Percentiles rank a stretch among this genome's conserved stretches.
phyloP scores from a whole-genome alignment of 2,888 invertebrate genomes.

The Bhutanitis thaidina region DNA sequence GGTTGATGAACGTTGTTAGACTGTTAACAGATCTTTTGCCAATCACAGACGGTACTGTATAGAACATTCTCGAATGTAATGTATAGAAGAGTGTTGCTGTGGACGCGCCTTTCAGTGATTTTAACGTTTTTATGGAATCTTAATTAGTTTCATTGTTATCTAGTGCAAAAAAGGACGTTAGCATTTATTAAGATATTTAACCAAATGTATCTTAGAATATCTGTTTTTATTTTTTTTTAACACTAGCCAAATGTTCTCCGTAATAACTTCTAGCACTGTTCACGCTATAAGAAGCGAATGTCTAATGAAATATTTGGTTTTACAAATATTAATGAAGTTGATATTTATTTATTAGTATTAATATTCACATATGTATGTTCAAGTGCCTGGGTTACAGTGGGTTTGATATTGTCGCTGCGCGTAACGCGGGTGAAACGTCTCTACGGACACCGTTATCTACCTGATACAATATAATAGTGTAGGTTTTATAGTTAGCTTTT shows the following conservation, averaged over 20 bases:
- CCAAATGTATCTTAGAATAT: background rate
- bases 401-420: background rate
- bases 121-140: background rate
- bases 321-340: slow-evolving; percentile 12
- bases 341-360: slow-evolving; percentile 12
- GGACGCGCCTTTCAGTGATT: background rate
- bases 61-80: background rate
- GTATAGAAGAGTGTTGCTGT: background rate
- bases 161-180: background rate
- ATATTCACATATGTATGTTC: background rate
- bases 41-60: background rate
- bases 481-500: background rate
- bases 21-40: background rate
- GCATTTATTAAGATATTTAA: slow-evolving; percentile 7
- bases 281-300: background rate
- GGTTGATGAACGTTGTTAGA: slow-evolving; percentile 1
- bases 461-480: slow-evolving; percentile 8
- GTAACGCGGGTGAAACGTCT: background rate
- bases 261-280: background rate
- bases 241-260: background rate
- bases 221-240: background rate
- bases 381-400: background rate
- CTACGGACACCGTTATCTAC: slow-evolving; percentile 12
- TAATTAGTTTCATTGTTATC: background rate
- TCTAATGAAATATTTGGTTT: slow-evolving; percentile 12